A percentile compares a stretch with the other conserved stretches of the same genome.
These are phyloP conservation scores for Eidolon dupreanum DNA, from an alignment of 2,797 vertebrate species.

Conservation along the genomic window DNA sequence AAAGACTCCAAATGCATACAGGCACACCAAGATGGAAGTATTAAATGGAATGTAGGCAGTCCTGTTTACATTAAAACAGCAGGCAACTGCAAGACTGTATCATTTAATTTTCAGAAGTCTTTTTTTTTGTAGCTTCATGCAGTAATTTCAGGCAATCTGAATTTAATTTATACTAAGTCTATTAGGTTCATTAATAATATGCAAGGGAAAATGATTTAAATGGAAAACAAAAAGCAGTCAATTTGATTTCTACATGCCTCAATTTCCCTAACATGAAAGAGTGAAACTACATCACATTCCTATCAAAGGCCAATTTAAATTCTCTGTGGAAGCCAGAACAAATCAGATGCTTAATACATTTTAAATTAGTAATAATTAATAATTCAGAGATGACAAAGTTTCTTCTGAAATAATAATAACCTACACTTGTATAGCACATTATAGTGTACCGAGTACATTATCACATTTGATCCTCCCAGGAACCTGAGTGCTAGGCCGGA, in stretches of 20 bases:
- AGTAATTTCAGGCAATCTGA: neutral
- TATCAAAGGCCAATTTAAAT: constrained; percentile 12
- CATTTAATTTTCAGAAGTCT: neutral
- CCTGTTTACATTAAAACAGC: neutral
- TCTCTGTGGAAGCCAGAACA: constrained; percentile 23
- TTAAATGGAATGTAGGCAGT: neutral
- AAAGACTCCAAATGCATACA: neutral
- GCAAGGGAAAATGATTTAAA: neutral
- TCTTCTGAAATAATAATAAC: constrained; percentile 66
- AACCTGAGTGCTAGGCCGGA: neutral
- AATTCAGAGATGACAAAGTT: constrained; percentile 63
- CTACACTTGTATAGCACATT: neutral
- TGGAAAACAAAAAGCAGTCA: neutral
- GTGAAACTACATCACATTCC: neutral
- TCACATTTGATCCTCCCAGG: neutral
- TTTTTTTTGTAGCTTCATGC: neutral
- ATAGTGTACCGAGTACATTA: neutral
- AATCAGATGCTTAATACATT: constrained; percentile 50
- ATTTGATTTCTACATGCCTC: constrained; percentile 25
- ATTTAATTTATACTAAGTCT: neutral
- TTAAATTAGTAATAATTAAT: constrained; percentile 68
- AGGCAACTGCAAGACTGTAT: neutral
- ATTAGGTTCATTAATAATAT: neutral
- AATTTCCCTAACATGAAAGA: constrained; percentile 13
- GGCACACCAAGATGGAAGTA: neutral